Evolutionary conservation across 2,888 invertebrate species (phyloP).

Genomic region (Luffia ferchaultella): DNA sequence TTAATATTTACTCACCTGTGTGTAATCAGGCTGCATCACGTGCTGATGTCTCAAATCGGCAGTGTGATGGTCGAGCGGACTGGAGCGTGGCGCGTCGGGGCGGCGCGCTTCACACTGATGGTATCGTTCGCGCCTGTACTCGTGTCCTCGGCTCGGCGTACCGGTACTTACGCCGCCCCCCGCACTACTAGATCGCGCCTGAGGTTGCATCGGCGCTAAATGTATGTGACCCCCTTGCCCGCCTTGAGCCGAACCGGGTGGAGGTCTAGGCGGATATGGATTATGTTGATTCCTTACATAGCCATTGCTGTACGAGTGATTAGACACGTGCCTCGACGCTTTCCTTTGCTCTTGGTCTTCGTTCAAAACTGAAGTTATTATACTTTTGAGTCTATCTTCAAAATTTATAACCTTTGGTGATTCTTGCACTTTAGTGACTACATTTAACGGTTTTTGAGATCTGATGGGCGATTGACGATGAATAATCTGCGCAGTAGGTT

Average conservation of each 20-base stretch:
- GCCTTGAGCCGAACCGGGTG: conserved; percentile 4
- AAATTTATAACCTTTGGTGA: conserved; percentile 89
- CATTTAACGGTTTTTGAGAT: conserved; percentile 49
- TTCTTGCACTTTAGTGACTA: conserved; percentile 69
- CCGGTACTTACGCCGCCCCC: conserved; percentile 10
- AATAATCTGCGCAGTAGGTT: conserved; percentile 23
- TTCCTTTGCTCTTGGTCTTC: conserved; percentile 81
- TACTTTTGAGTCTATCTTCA: conserved; percentile 87
- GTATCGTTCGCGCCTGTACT: conserved; percentile 36
- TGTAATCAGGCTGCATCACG: conserved; percentile 41
- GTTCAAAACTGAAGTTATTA: conserved; percentile 86
- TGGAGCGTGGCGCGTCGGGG: conserved; percentile 18
- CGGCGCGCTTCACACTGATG: conserved; percentile 43
- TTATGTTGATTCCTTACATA: conserved; percentile 27
- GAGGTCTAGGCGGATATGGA: conserved; percentile 11
- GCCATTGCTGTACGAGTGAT: conserved; percentile 27
- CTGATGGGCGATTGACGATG: conserved; percentile 39
- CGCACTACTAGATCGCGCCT: conserved; percentile 11
- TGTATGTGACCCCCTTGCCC: not conserved
- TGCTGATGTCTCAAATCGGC: conserved; percentile 25
- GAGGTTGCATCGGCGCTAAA: conserved; percentile 2
- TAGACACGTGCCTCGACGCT: conserved; percentile 10
- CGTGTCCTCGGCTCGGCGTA: conserved; percentile 22
- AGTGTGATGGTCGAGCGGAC: conserved; percentile 18
- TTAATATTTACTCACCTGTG: conserved; percentile 36